These are phyloP conservation scores for Oxyteleia sp. DNA, from an alignment of 2,888 invertebrate species.

Conservation along the genomic window DNA sequence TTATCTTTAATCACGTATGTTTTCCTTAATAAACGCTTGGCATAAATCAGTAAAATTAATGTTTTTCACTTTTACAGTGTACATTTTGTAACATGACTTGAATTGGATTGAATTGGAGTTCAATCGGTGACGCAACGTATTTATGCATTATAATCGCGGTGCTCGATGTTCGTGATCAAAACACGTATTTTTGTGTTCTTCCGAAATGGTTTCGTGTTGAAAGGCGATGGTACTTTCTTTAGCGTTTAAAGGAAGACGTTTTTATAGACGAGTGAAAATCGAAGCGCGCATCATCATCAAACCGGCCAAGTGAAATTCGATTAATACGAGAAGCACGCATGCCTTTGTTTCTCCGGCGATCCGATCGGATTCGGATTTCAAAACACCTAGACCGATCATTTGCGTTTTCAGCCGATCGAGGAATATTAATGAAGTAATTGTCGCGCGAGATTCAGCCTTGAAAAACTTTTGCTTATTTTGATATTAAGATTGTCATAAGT, in stretches of 20 bases:
- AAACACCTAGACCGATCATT: constrained; percentile 18
- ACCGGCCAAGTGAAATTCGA: constrained; percentile 52
- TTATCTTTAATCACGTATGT: too few species aligned
- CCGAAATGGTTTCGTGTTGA: constrained; percentile 37
- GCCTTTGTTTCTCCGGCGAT: constrained; percentile 25
- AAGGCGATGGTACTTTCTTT: constrained; percentile 61
- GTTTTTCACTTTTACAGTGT: too few species aligned
- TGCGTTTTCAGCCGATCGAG: constrained; percentile 32
- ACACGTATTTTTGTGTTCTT: constrained; percentile 23
- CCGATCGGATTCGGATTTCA: constrained; percentile 39
- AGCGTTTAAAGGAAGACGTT: constrained; percentile 45
- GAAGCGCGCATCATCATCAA: constrained; percentile 13
- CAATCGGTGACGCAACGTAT: constrained; percentile 45
- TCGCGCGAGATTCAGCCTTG: constrained; percentile 12
- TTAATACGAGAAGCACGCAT: constrained; percentile 45
- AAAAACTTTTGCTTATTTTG: constrained; percentile 5
- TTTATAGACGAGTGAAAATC: constrained; percentile 55
- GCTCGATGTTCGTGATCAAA: constrained; percentile 20
- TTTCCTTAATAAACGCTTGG: too few species aligned
- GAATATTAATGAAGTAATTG: constrained; percentile 21
- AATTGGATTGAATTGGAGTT: too few species aligned
- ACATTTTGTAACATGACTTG: too few species aligned
- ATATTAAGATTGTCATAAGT: not conserved
- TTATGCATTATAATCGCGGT: constrained; percentile 31
- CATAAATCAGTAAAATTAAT: too few species aligned